Percentiles rank a stretch among this genome's conserved stretches.
phyloP scores from a whole-genome alignment of 1,140 invertebrate genomes.

The Melanaphis sacchari region DNA sequence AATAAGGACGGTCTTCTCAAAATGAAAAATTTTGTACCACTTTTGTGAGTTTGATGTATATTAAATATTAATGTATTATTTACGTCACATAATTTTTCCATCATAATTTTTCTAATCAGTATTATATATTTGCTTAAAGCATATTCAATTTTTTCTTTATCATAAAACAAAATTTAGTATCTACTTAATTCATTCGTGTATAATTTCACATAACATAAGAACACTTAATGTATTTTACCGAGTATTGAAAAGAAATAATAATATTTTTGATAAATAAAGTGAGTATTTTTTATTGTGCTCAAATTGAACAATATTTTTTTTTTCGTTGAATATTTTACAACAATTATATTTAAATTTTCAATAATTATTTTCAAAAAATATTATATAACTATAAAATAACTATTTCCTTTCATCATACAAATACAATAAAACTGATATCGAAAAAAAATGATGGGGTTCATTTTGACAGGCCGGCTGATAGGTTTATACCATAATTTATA shows the following conservation, averaged over 20 bases:
- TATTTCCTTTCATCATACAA: not conserved
- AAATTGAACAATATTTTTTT: not conserved
- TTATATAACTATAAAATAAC: not conserved
- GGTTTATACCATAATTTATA: not conserved
- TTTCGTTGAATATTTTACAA: not conserved
- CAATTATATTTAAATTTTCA: not conserved
- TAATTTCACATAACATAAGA: not conserved
- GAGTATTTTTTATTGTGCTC: not conserved
- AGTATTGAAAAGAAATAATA: not conserved
- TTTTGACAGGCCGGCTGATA: not conserved
- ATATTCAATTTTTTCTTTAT: not conserved
- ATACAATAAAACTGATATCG: not conserved
- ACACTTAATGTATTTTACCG: not conserved
- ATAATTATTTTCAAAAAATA: not conserved
- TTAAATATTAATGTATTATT: not conserved
- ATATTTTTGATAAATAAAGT: not conserved
- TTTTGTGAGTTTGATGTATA: conserved; percentile 21
- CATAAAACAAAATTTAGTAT: not conserved
- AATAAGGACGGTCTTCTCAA: conserved; percentile 51
- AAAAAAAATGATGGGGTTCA: not conserved
- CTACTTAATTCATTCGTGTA: not conserved
- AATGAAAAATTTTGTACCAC: conserved; percentile 43
- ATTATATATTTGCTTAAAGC: not conserved
- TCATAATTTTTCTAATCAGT: not conserved
- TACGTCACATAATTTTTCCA: not conserved